Evolutionary conservation across 2,888 invertebrate species (phyloP), one percentile per base, ranked within the genome.

Genomic region (Mythimna vitellina): DNA sequence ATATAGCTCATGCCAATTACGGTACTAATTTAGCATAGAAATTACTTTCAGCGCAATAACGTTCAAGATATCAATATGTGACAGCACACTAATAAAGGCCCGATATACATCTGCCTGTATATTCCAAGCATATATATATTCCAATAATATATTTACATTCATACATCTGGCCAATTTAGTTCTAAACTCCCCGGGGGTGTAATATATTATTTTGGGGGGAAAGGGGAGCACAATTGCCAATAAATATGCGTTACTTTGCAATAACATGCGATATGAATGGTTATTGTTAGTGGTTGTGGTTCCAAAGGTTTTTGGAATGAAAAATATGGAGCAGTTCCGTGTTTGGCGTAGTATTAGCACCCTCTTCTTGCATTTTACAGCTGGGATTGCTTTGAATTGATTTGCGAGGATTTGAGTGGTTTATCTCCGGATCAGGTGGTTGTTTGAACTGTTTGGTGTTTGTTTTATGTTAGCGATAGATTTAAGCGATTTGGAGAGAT

Each of bases 201-300:
- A 81, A 83, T 86, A 83, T 84, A 83, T 86, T 84, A 82, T 80
- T 77, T 81, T 73, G 58, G 68, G 77, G 87, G 78, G 72, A 70
- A 56, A 65, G 73, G 81, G 79, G 83, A 82, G 73, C 82, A 87
- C 87, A 89, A 90, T 90, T 87, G 89, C 81, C 89, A 89, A 89
- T 89, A 89, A 90, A 90, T 90, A 90, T 85, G 84, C 87, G 88
- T 88, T 88, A 88, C 87, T 89, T 89, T 88, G 88, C 88, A 90
- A 89, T 90, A 89, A 86, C 88, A 88, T 86, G 75, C 81, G 84
- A 83, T 85, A 87, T 88, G 85, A 87, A 88, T 84, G 85, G 87
- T 85, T 85, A 86, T 87, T 84, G 87, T 85, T 83, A 82, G 77
- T 84, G 78, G 78, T 76, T 81, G 76, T 72, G 84, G 77, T 84